These are phyloP conservation scores for Lithosia quadra DNA, from an alignment of 2,888 invertebrate species.

Conservation along the genomic window DNA sequence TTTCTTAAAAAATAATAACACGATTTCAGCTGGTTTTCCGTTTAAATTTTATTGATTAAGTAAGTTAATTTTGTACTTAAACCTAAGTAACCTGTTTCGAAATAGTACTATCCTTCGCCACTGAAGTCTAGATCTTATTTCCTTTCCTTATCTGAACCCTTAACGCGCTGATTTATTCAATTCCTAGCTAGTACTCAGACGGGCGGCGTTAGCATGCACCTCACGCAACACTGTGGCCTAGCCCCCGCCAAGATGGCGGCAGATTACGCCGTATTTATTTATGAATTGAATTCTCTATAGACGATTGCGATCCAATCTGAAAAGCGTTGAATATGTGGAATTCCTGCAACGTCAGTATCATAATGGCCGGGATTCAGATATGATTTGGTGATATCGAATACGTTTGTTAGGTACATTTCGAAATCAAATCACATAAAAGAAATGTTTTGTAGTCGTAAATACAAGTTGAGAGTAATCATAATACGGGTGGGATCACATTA, in stretches of 20 bases:
- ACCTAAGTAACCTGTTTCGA: neutral
- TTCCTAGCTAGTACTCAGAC: constrained; percentile 30
- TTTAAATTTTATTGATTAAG: neutral
- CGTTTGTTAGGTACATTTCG: constrained; percentile 19
- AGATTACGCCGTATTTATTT: constrained; percentile 68
- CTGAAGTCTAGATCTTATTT: constrained; percentile 1
- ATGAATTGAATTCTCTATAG: constrained; percentile 66
- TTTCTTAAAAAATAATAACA: neutral
- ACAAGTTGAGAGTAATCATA: too few species aligned
- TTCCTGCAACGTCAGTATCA: constrained; percentile 45
- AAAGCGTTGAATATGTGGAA: constrained; percentile 50
- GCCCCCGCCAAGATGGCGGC: constrained; percentile 61
- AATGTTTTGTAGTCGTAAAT: neutral
- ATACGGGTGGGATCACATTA: too few species aligned
- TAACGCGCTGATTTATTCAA: constrained; percentile 34
- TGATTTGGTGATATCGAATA: constrained; percentile 27
- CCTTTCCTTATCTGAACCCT: constrained; percentile 8
- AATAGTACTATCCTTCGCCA: neutral
- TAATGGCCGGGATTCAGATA: constrained; percentile 36
- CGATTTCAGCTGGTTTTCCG: neutral
- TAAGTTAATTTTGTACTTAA: neutral
- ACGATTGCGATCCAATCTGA: constrained; percentile 63
- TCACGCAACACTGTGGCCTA: constrained; percentile 60
- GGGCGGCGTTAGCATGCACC: constrained; percentile 55
- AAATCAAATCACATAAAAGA: constrained; percentile 2